A percentile compares a stretch with the other conserved stretches of the same genome.
These are phyloP conservation scores for Nesidiocoris tenuis DNA, from an alignment of 2,888 invertebrate genomes.

Conservation along the genomic window DNA sequence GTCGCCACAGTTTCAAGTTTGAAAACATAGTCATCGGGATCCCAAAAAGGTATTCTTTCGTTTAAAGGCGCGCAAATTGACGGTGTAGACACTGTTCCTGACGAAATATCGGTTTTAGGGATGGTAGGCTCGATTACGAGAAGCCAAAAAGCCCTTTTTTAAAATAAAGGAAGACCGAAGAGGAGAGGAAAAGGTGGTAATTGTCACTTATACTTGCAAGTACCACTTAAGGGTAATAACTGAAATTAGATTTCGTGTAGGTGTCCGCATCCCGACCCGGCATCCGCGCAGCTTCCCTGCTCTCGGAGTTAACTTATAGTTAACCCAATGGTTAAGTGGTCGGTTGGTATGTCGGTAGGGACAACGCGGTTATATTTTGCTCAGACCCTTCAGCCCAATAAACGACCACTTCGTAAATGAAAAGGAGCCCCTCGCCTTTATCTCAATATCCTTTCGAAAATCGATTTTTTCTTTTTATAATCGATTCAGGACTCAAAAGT, in stretches of 20 bases:
- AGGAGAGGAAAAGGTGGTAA: slow-evolving; percentile 35
- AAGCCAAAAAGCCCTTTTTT: slow-evolving; percentile 20
- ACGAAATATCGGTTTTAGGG: neutral
- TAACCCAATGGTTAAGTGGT: no score
- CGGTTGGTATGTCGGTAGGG: neutral
- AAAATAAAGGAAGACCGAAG: neutral
- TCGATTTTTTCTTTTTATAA: neutral
- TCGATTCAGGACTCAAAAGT: slow-evolving; percentile 13
- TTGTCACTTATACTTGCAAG: slow-evolving; percentile 39
- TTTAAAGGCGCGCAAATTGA: neutral
- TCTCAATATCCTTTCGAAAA: neutral
- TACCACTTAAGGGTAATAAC: slow-evolving; percentile 40
- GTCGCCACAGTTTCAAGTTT: neutral
- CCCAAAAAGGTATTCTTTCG: neutral
- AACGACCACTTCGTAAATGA: slow-evolving; percentile 35
- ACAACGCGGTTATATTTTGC: neutral
- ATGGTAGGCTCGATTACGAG: neutral
- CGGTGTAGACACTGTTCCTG: neutral
- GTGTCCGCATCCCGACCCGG: slow-evolving; percentile 30
- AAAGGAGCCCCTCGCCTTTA: slow-evolving; percentile 17
- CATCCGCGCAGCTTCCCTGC: slow-evolving; percentile 6
- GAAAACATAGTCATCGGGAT: neutral
- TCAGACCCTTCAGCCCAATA: slow-evolving; percentile 22
- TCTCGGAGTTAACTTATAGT: neutral
- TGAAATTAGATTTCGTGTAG: slow-evolving; percentile 40